Evolutionary conservation across 2,888 invertebrate species (phyloP).

Genomic region (Anagyrus pseudococci): DNA sequence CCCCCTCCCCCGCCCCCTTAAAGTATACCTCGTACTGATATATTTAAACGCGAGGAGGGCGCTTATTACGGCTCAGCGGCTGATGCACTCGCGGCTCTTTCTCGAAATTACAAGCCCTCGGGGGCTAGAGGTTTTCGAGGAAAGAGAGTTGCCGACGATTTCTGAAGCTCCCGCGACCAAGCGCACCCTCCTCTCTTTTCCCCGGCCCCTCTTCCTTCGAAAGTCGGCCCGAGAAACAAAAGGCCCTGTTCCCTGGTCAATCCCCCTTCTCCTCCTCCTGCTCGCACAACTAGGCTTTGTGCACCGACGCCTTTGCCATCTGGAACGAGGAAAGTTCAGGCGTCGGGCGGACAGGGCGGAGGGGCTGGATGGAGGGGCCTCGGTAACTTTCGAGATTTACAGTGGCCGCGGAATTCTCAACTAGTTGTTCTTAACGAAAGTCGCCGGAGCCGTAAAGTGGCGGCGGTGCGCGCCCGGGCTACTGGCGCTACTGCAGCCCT

Average conservation of each 20-base stretch:
- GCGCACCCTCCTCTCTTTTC: neutral
- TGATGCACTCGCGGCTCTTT: neutral
- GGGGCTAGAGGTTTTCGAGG: too few species aligned
- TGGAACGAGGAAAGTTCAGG: conserved; percentile 36
- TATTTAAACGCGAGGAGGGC: neutral
- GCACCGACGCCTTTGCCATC: conserved; percentile 4
- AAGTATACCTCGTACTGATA: neutral
- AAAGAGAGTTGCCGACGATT: neutral
- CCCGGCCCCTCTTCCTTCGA: conserved; percentile 7
- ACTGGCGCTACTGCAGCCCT: too few species aligned
- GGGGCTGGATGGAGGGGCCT: too few species aligned
- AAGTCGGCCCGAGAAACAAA: too few species aligned
- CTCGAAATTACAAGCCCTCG: too few species aligned
- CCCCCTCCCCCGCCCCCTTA: too few species aligned
- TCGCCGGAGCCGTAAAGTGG: conserved; percentile 26
- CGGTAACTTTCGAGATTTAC: conserved; percentile 38
- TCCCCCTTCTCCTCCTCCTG: too few species aligned
- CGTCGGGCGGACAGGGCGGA: neutral
- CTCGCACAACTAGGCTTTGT: too few species aligned
- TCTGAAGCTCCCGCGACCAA: neutral
- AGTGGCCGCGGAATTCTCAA: conserved; percentile 35
- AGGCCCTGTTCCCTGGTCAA: too few species aligned
- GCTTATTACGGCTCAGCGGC: too few species aligned
- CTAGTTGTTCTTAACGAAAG: conserved; percentile 38
- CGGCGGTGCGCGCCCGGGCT: conserved; percentile 2